These are phyloP conservation scores for Platycnemis pennipes DNA, from an alignment of 2,888 invertebrate species.

Conservation along the genomic window DNA sequence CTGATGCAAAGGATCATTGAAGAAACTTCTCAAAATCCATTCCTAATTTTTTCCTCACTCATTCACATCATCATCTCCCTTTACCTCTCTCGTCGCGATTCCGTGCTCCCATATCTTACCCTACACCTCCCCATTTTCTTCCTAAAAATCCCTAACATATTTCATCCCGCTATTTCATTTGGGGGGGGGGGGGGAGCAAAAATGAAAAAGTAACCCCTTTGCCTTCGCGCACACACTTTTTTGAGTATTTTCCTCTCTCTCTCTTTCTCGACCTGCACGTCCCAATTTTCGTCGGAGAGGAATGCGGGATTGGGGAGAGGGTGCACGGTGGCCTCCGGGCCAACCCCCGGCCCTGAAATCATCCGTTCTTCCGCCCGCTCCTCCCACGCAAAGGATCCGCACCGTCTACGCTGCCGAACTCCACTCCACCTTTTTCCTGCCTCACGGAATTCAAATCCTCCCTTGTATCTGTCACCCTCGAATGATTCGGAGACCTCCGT, in stretches of 20 bases:
- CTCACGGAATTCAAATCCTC: slow-evolving; percentile 29
- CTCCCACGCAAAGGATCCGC: too few species aligned
- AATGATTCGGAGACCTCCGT: slow-evolving; percentile 45
- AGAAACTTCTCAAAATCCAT: background rate
- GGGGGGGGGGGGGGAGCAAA: background rate
- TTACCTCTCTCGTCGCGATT: background rate
- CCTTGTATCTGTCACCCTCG: slow-evolving; percentile 47
- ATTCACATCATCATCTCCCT: background rate
- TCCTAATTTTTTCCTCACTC: background rate
- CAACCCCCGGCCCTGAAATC: too few species aligned
- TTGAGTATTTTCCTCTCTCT: background rate
- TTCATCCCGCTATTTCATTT: slow-evolving; percentile 1
- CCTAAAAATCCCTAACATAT: background rate
- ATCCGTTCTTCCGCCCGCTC: too few species aligned
- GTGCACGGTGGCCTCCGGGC: too few species aligned
- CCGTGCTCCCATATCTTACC: background rate
- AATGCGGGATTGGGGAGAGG: too few species aligned
- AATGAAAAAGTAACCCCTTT: background rate
- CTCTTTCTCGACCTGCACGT: background rate
- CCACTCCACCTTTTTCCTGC: background rate
- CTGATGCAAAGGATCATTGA: background rate
- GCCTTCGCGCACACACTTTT: background rate
- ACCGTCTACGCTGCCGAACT: background rate
- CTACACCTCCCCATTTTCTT: background rate
- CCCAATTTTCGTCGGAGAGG: background rate